Conservation (phyloP, 2,888 invertebrate species). For the Eumacrocentrus americanus region DNA sequence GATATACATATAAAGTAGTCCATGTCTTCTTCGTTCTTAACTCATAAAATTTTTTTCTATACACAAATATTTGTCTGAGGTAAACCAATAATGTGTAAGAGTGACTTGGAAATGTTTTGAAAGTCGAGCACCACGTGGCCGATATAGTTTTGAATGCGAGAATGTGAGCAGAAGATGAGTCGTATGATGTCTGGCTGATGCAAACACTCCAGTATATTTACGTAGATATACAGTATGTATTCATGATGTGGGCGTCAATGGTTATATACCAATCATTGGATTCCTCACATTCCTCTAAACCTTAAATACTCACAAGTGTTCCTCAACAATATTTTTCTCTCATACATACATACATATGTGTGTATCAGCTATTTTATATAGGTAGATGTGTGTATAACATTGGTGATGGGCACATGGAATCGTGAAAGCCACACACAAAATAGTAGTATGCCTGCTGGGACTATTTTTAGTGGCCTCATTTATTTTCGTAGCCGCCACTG, state of each 20-base stretch:
- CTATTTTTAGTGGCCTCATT: constrained; percentile 48
- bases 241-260: background rate
- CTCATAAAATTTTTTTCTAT: no score
- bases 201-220: background rate
- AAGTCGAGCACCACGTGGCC: background rate
- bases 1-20: no score
- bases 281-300: background rate
- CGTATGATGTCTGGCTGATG: background rate
- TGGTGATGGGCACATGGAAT: constrained; percentile 15
- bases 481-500: constrained; percentile 43
- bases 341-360: background rate
- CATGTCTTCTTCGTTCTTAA: no score
- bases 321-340: no score
- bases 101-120: no score
- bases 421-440: constrained; percentile 42
- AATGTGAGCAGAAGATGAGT: background rate
- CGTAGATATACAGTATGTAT: background rate
- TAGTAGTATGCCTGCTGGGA: constrained; percentile 40
- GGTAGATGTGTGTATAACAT: constrained; percentile 8
- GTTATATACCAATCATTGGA: background rate
- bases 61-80: no score
- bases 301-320: background rate
- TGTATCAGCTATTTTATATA: background rate
- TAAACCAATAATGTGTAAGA: no score
- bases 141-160: background rate